Evolutionary conservation across 2,888 invertebrate species (phyloP).

Genomic region (Sesia bembeciformis): DNA sequence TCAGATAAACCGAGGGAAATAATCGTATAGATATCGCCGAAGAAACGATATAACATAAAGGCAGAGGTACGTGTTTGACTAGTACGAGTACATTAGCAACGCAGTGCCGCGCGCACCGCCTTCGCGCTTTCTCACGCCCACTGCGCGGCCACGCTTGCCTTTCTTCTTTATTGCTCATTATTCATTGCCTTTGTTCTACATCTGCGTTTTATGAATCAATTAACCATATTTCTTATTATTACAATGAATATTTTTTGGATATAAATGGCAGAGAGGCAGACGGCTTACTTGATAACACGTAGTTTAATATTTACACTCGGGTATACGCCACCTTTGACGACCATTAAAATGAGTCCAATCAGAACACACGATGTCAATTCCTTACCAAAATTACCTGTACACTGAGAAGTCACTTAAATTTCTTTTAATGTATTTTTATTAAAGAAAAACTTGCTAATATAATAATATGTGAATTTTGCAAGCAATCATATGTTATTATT

Average conservation of each 20-base stretch:
- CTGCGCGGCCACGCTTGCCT: conserved; percentile 30
- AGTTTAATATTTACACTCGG: no score
- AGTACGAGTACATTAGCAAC: conserved; percentile 42
- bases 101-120: conserved; percentile 28
- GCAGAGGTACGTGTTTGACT: conserved; percentile 42
- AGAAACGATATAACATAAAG: background rate
- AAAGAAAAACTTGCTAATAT: no score
- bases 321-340: no score
- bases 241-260: background rate
- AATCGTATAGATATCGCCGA: background rate
- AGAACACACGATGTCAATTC: no score
- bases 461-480: no score
- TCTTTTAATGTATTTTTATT: no score
- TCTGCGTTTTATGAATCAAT: background rate
- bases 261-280: no score
- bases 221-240: background rate
- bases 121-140: conserved; percentile 63
- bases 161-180: conserved; percentile 46
- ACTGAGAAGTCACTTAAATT: no score
- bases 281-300: no score
- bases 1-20: no score
- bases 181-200: conserved; percentile 22
- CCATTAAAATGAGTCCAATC: no score
- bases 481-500: background rate
- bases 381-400: no score